Evolutionary conservation across 2,113 vertebrate genomes (phyloP).

Genomic region (Megalops atlanticus): DNA sequence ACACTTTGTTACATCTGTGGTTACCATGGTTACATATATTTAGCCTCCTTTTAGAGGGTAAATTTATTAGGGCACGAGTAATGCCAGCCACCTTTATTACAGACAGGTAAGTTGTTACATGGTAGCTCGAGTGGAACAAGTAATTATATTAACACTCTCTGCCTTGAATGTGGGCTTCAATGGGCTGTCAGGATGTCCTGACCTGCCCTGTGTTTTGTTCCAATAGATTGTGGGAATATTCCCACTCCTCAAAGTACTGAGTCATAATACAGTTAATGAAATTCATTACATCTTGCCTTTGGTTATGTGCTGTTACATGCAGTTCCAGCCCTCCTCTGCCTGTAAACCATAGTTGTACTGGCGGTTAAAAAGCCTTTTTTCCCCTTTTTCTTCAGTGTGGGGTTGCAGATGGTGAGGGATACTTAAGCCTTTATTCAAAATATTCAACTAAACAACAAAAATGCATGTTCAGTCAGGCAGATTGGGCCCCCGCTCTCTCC

Average conservation of each 20-base stretch:
- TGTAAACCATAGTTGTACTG: not conserved
- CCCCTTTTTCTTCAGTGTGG: slow-evolving; percentile 80
- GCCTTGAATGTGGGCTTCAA: no score
- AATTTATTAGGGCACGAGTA: no score
- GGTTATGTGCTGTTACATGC: not conserved
- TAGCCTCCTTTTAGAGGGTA: no score
- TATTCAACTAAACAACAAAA: no score
- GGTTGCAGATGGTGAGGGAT: slow-evolving; percentile 94
- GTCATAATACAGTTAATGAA: no score
- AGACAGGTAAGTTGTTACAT: no score
- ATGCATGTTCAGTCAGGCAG: no score
- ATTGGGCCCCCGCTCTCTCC: no score
- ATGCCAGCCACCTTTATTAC: no score
- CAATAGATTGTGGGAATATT: not conserved
- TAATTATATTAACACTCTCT: not conserved
- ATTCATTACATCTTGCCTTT: not conserved
- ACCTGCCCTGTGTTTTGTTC: not conserved
- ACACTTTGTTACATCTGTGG: no score
- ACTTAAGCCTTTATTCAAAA: slow-evolving; percentile 92
- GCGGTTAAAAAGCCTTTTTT: not conserved
- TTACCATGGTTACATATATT: no score
- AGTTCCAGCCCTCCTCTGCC: not conserved
- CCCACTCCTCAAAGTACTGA: not conserved
- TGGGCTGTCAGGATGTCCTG: not conserved
- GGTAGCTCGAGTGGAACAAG: no score